Percentiles rank a stretch among this genome's conserved stretches.
Evolutionary conservation across 2,797 vertebrate species (phyloP).

Genomic region (Crypturellus tataupa): DNA sequence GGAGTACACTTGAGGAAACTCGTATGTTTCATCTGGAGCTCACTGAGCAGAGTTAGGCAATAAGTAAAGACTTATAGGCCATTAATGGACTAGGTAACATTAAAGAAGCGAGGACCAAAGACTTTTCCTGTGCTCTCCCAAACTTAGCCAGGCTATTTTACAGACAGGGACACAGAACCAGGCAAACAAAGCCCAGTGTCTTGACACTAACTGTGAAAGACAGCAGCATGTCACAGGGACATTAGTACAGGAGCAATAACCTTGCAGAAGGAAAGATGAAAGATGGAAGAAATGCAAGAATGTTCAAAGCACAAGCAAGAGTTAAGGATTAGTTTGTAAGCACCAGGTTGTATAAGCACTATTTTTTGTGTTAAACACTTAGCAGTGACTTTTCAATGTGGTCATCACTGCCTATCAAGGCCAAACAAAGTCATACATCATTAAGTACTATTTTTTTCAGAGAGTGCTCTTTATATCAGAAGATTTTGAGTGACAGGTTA

Average conservation of each 20-base stretch:
- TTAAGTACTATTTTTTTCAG: slow-evolving; percentile 28
- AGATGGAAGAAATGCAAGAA: not conserved
- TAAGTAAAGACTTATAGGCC: not conserved
- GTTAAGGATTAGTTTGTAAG: not conserved
- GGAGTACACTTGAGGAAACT: not conserved
- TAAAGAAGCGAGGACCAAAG: not conserved
- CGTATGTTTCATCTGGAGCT: not conserved
- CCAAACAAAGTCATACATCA: not conserved
- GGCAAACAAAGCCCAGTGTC: not conserved
- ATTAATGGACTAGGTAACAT: not conserved
- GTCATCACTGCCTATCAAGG: not conserved
- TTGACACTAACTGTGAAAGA: not conserved
- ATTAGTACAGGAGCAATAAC: not conserved
- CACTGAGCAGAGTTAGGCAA: not conserved
- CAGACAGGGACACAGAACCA: not conserved
- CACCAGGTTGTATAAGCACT: not conserved
- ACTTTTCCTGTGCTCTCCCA: accelerated
- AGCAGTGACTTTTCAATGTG: not conserved
- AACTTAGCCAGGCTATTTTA: not conserved
- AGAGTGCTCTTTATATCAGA: not conserved
- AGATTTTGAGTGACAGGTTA: not conserved
- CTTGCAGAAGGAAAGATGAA: not conserved
- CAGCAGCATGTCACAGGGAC: not conserved
- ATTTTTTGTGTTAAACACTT: not conserved
- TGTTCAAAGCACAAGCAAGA: not conserved